A percentile compares a stretch with the other conserved stretches of the same genome.
phyloP scores from a whole-genome alignment of 2,888 invertebrate species.

The Scotopteryx bipunctaria region DNA sequence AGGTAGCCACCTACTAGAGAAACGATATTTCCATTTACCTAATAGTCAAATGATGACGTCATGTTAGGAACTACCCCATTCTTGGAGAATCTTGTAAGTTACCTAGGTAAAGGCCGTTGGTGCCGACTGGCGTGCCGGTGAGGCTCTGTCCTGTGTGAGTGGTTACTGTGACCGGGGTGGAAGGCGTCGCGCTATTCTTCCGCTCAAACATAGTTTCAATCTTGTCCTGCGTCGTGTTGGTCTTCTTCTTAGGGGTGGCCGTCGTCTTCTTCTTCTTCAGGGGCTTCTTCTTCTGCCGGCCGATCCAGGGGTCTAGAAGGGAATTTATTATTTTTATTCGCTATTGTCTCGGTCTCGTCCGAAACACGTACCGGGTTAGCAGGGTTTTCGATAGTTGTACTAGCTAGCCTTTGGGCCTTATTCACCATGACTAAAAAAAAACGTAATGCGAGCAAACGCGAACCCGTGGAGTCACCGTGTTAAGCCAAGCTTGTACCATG shows the following conservation, averaged over 20 bases:
- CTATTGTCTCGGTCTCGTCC: too few species aligned
- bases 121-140: slow-evolving; percentile 75
- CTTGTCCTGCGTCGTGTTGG: slow-evolving; percentile 89
- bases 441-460: too few species aligned
- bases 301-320: slow-evolving; percentile 89
- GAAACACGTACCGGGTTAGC: too few species aligned
- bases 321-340: not conserved
- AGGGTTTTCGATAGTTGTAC: too few species aligned
- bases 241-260: slow-evolving; percentile 79
- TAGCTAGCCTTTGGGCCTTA: too few species aligned
- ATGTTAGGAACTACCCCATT: too few species aligned
- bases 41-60: too few species aligned
- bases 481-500: too few species aligned
- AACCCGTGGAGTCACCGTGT: too few species aligned
- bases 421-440: too few species aligned
- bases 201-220: slow-evolving; percentile 87
- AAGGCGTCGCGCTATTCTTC: slow-evolving; percentile 60
- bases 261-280: slow-evolving; percentile 84
- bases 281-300: slow-evolving; percentile 85
- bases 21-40: too few species aligned
- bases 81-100: not conserved
- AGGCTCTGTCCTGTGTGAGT: slow-evolving; percentile 60
- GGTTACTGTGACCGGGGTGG: slow-evolving; percentile 47
- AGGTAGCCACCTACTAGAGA: too few species aligned
- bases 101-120: slow-evolving; percentile 74